Conservation (phyloP, 2,113 vertebrate species). For the Sceloporus tristichus region DNA sequence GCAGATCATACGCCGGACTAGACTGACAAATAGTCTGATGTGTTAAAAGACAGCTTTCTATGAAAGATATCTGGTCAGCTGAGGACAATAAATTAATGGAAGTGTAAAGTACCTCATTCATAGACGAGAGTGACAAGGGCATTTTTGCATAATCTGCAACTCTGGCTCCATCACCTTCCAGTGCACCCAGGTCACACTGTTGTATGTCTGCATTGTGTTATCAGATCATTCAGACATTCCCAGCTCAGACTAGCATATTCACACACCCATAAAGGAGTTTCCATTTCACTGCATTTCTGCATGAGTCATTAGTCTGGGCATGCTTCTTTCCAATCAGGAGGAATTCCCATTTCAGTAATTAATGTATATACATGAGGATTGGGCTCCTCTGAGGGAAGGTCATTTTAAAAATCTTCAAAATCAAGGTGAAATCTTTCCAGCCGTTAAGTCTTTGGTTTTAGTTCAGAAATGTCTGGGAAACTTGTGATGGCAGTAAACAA, state of each 20-base stretch:
- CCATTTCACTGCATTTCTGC: too few species aligned
- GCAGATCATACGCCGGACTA: background rate
- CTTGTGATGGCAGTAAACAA: background rate
- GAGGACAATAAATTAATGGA: background rate
- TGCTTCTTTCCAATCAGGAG: background rate
- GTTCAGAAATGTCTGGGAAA: background rate
- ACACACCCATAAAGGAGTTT: too few species aligned
- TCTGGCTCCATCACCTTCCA: background rate
- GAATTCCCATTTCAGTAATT: background rate
- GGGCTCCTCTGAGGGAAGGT: background rate
- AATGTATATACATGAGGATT: background rate
- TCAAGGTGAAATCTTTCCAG: too few species aligned
- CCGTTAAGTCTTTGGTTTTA: background rate
- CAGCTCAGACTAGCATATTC: too few species aligned
- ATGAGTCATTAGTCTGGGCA: too few species aligned
- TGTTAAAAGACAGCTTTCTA: background rate
- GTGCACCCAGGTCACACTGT: too few species aligned
- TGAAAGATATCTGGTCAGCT: background rate
- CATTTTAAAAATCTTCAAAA: too few species aligned
- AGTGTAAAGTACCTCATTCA: background rate
- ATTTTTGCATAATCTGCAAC: background rate
- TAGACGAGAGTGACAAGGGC: too few species aligned
- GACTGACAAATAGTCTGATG: background rate
- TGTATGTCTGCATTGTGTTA: background rate
- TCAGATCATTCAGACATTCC: background rate